These are phyloP conservation scores for Catharus minimus DNA, from an alignment of 2,113 vertebrate species.

Conservation along the genomic window DNA sequence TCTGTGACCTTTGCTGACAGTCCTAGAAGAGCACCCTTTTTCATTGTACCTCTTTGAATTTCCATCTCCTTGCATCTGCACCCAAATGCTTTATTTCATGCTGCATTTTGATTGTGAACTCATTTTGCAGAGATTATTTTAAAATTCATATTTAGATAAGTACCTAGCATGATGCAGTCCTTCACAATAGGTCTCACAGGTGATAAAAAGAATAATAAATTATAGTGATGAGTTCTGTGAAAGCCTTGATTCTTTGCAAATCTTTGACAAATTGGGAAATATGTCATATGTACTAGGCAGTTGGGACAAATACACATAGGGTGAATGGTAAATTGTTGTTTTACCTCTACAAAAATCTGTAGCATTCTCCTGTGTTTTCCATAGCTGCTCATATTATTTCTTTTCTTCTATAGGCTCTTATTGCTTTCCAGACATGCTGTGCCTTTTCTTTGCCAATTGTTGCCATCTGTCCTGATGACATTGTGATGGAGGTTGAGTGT, in stretches of 20 bases:
- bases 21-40: background rate
- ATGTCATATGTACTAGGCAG: background rate
- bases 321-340: background rate
- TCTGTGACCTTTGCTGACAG: background rate
- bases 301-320: background rate
- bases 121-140: background rate
- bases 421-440: constrained; percentile 57
- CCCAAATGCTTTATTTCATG: background rate
- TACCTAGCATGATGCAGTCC: background rate
- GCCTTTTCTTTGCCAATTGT: constrained; percentile 65
- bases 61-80: background rate
- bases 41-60: background rate
- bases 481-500: constrained; percentile 58
- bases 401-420: constrained; percentile 63
- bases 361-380: constrained; percentile 16
- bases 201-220: background rate
- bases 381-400: constrained; percentile 47
- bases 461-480: constrained; percentile 71
- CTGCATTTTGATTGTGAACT: background rate
- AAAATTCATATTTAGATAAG: background rate
- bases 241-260: background rate
- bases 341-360: constrained; percentile 25
- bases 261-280: background rate
- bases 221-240: background rate
- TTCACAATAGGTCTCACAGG: background rate